Evolutionary conservation across 2,888 invertebrate species (phyloP).

Genomic region (Antheraea assamensis): DNA sequence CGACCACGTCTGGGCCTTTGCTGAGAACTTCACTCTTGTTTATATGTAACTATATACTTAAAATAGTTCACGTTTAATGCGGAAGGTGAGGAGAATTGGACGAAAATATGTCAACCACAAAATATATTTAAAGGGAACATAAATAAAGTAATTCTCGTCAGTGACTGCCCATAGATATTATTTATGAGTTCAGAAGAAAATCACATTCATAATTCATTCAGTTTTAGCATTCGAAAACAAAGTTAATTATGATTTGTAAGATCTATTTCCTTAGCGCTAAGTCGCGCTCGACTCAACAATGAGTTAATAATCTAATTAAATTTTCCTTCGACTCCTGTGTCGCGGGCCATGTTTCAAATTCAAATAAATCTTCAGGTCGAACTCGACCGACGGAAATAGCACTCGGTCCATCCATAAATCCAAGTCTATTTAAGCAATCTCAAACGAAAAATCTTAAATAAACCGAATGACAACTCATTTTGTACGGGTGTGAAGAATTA

Average conservation of each 20-base stretch:
- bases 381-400: conserved; percentile 79
- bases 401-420: conserved; percentile 77
- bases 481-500: conserved; percentile 52
- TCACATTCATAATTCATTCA: conserved; percentile 29
- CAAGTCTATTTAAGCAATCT: conserved; percentile 78
- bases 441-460: conserved; percentile 78
- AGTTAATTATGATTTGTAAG: conserved; percentile 55
- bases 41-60: conserved; percentile 33
- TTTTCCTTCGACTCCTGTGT: conserved; percentile 73
- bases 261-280: conserved; percentile 55
- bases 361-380: conserved; percentile 75
- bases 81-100: conserved; percentile 30
- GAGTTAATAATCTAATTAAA: conserved; percentile 80
- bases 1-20: conserved; percentile 58
- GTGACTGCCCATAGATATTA: conserved; percentile 10
- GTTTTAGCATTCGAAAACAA: conserved; percentile 44
- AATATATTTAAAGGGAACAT: conserved; percentile 10
- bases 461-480: conserved; percentile 65
- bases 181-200: conserved; percentile 13
- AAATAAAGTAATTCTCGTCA: conserved; percentile 12
- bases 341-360: conserved; percentile 76
- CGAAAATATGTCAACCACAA: conserved; percentile 8
- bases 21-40: conserved; percentile 44
- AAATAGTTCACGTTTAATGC: conserved; percentile 33
- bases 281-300: conserved; percentile 60